Evolutionary conservation across 2,113 vertebrate species (phyloP).

Genomic region (Silurus meridionalis): DNA sequence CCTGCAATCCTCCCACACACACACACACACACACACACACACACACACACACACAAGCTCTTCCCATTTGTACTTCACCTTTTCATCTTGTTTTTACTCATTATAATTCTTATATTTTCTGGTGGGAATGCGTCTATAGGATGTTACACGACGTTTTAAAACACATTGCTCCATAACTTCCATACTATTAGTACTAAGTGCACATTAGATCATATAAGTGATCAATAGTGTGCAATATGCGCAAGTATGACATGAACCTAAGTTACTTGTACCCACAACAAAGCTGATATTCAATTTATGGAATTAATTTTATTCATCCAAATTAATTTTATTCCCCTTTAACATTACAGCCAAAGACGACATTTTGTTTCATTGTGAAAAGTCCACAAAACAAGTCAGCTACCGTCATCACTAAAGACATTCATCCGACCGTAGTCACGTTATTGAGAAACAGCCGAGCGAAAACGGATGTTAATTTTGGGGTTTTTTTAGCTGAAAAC

Average conservation of each 20-base stretch:
- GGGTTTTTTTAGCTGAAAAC: too few relatives aligned
- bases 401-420: neutral
- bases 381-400: neutral
- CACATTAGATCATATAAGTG: too few relatives aligned
- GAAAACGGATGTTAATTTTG: too few relatives aligned
- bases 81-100: neutral
- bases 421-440: too few relatives aligned
- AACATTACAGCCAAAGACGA: neutral
- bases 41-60: neutral
- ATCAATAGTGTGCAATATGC: neutral
- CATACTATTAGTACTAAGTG: neutral
- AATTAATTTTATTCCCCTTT: neutral
- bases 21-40: slow-evolving; percentile 9
- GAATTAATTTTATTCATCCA: too few relatives aligned
- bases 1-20: slow-evolving; percentile 62
- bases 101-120: neutral
- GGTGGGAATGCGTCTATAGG: neutral
- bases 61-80: neutral
- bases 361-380: neutral
- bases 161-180: neutral
- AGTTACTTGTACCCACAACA: neutral
- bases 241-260: neutral
- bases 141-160: neutral
- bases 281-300: neutral
- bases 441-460: too few relatives aligned